Conservation (phyloP, 2,113 vertebrate genomes). For the Hippocampus guttulatus region DNA sequence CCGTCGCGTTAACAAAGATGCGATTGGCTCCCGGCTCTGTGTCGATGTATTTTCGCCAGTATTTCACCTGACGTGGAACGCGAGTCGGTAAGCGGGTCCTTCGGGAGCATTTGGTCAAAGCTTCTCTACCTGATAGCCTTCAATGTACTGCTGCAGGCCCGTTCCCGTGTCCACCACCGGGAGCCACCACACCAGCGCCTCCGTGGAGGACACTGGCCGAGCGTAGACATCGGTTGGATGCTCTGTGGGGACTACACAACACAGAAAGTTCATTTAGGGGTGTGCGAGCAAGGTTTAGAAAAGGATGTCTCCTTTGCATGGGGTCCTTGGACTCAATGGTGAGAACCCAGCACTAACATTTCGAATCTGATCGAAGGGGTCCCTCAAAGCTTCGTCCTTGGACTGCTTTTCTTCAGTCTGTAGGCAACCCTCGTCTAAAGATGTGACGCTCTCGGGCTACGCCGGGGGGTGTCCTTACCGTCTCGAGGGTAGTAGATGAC, state of each 20-base stretch:
- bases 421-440: too few relatives aligned
- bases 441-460: too few relatives aligned
- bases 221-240: slow-evolving; percentile 81
- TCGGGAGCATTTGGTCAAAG: background rate
- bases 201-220: slow-evolving; percentile 84
- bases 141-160: slow-evolving; percentile 79
- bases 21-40: slow-evolving; percentile 89
- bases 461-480: slow-evolving; percentile 62
- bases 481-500: slow-evolving; percentile 89
- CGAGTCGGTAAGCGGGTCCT: background rate
- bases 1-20: slow-evolving; percentile 78
- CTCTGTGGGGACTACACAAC: slow-evolving; percentile 66
- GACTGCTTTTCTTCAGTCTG: background rate
- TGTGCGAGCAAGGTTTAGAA: too few relatives aligned
- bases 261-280: background rate
- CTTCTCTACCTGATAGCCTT: slow-evolving; percentile 85
- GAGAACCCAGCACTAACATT: background rate
- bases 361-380: too few relatives aligned
- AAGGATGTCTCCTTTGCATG: too few relatives aligned
- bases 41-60: slow-evolving; percentile 88
- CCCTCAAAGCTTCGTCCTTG: too few relatives aligned
- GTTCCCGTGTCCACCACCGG: slow-evolving; percentile 77
- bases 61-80: slow-evolving; percentile 80
- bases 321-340: background rate
- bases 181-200: slow-evolving; percentile 90